Conservation (phyloP, 2,888 invertebrate genomes). For the Caenorhabditis virilis region DNA sequence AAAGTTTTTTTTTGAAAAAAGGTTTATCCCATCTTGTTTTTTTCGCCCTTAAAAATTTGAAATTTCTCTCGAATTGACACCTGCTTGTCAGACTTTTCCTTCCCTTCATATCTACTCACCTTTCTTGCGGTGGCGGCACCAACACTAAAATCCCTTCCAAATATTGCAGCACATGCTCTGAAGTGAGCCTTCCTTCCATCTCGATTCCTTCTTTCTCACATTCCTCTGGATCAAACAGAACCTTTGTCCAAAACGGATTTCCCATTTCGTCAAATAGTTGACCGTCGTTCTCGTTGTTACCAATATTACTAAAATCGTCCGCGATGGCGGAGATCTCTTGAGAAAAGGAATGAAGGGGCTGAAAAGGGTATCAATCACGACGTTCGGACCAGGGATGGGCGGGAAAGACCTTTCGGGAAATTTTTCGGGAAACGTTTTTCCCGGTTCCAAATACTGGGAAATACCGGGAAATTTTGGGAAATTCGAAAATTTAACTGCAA, state of each 20-base stretch:
- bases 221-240: neutral
- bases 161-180: slow-evolving; percentile 3
- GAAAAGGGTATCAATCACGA: neutral
- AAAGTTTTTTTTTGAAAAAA: too few species aligned
- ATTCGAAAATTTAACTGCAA: too few species aligned
- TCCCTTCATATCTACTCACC: too few species aligned
- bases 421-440: too few species aligned
- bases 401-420: too few species aligned
- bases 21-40: too few species aligned
- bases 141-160: slow-evolving; percentile 1
- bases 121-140: neutral
- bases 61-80: too few species aligned
- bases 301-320: too few species aligned
- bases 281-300: slow-evolving; percentile 3
- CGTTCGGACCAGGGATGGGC: too few species aligned
- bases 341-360: neutral
- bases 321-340: too few species aligned
- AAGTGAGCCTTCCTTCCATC: slow-evolving; percentile 1
- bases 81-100: too few species aligned
- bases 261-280: slow-evolving; percentile 2
- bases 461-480: neutral
- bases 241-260: slow-evolving; percentile 1
- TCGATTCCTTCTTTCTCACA: slow-evolving; percentile 6
- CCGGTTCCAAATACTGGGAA: neutral
- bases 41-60: too few species aligned